Percentiles rank a stretch among this genome's conserved stretches.
Evolutionary conservation across 1,140 invertebrate species (phyloP).

Genomic region (Pogonus chalceus): DNA sequence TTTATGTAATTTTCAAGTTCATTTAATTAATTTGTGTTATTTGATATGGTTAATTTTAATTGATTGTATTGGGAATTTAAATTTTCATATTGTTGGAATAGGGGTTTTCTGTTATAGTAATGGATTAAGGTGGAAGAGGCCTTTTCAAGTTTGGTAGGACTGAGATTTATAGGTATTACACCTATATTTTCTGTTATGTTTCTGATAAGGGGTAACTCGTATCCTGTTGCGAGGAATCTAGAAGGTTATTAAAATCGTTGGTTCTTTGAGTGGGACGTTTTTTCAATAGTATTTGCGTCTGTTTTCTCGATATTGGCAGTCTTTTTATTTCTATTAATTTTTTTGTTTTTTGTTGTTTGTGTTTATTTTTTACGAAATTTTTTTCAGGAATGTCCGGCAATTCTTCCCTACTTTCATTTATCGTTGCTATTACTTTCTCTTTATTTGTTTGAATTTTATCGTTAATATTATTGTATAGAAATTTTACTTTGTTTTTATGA

Average conservation of each 20-base stretch:
- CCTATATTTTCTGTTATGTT: not conserved
- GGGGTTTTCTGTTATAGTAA: not conserved
- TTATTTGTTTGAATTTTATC: slow-evolving; percentile 7
- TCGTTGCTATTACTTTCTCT: slow-evolving; percentile 9
- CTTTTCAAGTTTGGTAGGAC: not conserved
- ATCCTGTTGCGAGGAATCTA: not conserved
- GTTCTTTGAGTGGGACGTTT: not conserved
- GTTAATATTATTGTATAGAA: slow-evolving; percentile 11
- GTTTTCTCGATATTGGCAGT: too few relatives aligned
- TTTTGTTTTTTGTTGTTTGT: slow-evolving; percentile 11
- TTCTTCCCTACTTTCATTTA: not conserved
- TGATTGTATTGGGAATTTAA: not conserved
- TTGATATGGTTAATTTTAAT: not conserved
- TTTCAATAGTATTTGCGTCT: not conserved
- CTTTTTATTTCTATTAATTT: too few relatives aligned
- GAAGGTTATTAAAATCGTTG: not conserved
- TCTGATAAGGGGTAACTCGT: not conserved
- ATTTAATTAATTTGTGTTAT: not conserved
- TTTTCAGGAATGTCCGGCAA: slow-evolving; percentile 6
- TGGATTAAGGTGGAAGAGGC: not conserved
- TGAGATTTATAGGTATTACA: not conserved
- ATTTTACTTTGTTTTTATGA: slow-evolving; percentile 8
- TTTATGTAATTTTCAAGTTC: not conserved
- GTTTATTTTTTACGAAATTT: slow-evolving; percentile 10
- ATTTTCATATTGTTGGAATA: not conserved